Base-by-base conservation (phyloP, 2,797 vertebrate genomes). In the Borostomias antarcticus region DNA sequence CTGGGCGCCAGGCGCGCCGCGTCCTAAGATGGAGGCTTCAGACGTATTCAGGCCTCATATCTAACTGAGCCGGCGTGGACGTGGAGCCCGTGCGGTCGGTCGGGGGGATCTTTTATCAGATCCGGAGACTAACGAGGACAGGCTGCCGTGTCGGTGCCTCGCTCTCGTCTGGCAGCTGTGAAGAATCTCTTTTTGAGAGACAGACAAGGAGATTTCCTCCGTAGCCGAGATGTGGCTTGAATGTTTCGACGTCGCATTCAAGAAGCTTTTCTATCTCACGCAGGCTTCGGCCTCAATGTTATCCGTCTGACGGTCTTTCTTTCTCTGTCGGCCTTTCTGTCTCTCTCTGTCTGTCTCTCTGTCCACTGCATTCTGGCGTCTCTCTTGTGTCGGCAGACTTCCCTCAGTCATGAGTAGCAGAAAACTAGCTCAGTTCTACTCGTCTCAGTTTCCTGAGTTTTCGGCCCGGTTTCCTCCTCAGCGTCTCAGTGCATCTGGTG, bases 401-500 rank as follows among this genome's bases (percentile, higher is more conserved):
- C n/a, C n/a, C n/a, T n/a, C n/a, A n/a, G n/a, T n/a, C n/a, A n/a
- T n/a, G n/a, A n/a, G n/a, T n/a, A n/a, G n/a, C n/a, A n/a, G n/a
- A n/a, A n/a, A n/a, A n/a, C n/a, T n/a, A n/a, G n/a, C n/a, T n/a
- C n/a, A n/a, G n/a, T n/a, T n/a, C n/a, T n/a, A n/a, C n/a, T n/a
- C n/a, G n/a, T n/a, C n/a, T n/a, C 65, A 35, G 58, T 50, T 69
- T 72, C 62, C 73, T 67, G 47, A 47, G 11, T 47, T 33, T 69
- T 58, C 17, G 33, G 21, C 4, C 65, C 53, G 29, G 33, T 29
- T 32, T 62, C 25, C 5, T 23, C 48, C 19, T n/a, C 37, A 54
- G 5, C 74, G 69, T 4, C 51, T 62, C 72, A 72, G 2, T 26
- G 25, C 76, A 77, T 77, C 74, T 79, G 68, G 70, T 78, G 69